phyloP scores from a whole-genome alignment of 2,113 vertebrate species.

The Oncorhynchus tshawytscha region DNA sequence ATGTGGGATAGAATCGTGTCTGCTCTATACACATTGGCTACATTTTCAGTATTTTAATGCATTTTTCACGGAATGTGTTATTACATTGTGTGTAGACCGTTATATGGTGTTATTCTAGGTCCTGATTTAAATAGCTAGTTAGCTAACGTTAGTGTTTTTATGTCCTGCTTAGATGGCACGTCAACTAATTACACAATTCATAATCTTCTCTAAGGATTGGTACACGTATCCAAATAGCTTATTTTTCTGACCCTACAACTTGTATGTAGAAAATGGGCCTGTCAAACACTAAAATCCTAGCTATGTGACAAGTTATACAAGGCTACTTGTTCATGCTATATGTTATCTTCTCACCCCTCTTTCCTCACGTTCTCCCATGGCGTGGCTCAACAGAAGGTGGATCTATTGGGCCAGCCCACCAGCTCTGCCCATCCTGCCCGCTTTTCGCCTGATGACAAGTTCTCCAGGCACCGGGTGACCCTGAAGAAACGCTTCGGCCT shows the following conservation, averaged over 20 bases:
- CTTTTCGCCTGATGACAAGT: slow-evolving; percentile 91
- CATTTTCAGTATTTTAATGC: background rate
- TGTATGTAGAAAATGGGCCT: too few relatives aligned
- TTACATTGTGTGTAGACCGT: too few relatives aligned
- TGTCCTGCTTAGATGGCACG: too few relatives aligned
- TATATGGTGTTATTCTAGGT: too few relatives aligned
- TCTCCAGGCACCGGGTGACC: slow-evolving; percentile 82
- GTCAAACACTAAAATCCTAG: too few relatives aligned
- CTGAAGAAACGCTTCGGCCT: slow-evolving; percentile 87
- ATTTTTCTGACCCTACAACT: too few relatives aligned
- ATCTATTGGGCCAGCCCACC: slow-evolving; percentile 75
- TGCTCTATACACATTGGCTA: background rate
- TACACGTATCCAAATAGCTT: too few relatives aligned
- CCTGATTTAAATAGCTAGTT: too few relatives aligned
- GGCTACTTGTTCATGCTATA: background rate
- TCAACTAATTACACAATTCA: too few relatives aligned
- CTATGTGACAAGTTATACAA: background rate
- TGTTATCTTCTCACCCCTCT: background rate
- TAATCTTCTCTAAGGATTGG: too few relatives aligned
- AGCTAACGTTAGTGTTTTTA: too few relatives aligned
- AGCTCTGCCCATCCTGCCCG: slow-evolving; percentile 87
- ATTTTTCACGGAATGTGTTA: too few relatives aligned
- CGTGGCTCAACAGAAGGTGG: slow-evolving; percentile 71
- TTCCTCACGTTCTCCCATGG: background rate
- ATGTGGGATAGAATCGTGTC: background rate